Percentiles rank a stretch among this genome's conserved stretches.
These are phyloP conservation scores for Latrodectus geometricus DNA, from an alignment of 1,140 invertebrate genomes.

Conservation along the genomic window DNA sequence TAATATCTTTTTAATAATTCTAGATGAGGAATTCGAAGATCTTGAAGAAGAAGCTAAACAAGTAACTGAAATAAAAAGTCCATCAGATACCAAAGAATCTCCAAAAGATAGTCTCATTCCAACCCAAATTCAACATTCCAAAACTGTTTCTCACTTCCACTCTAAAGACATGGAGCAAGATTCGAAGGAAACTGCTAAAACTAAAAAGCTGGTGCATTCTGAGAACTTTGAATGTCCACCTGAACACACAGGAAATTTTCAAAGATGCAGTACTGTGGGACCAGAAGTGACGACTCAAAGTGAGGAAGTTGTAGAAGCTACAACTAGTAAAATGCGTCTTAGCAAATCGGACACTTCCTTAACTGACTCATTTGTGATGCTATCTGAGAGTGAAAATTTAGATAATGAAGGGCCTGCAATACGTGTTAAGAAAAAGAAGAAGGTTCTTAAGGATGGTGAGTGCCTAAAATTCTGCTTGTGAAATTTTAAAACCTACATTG, in stretches of 20 bases:
- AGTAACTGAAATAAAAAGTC: not conserved
- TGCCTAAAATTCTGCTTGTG: not conserved
- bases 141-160: constrained; percentile 53
- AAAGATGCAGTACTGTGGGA: constrained; percentile 52
- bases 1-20: not conserved
- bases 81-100: constrained; percentile 2
- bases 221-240: constrained; percentile 43
- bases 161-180: not conserved
- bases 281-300: constrained; percentile 14
- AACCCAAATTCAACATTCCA: constrained; percentile 58
- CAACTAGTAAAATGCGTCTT: constrained; percentile 63
- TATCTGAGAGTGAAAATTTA: constrained; percentile 74
- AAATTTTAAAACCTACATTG: too few relatives aligned
- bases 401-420: constrained; percentile 62
- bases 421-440: constrained; percentile 58
- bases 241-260: constrained; percentile 12
- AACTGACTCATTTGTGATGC: constrained; percentile 89
- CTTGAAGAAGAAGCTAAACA: constrained; percentile 32
- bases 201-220: constrained; percentile 43
- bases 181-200: constrained; percentile 5
- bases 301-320: constrained; percentile 3
- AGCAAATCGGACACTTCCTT: constrained; percentile 92
- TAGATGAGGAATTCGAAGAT: constrained; percentile 48
- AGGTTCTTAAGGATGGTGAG: constrained; percentile 57
- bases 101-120: constrained; percentile 53